These are phyloP conservation scores for Syngnathus acus DNA, from an alignment of 2,797 vertebrate genomes.

Conservation along the genomic window DNA sequence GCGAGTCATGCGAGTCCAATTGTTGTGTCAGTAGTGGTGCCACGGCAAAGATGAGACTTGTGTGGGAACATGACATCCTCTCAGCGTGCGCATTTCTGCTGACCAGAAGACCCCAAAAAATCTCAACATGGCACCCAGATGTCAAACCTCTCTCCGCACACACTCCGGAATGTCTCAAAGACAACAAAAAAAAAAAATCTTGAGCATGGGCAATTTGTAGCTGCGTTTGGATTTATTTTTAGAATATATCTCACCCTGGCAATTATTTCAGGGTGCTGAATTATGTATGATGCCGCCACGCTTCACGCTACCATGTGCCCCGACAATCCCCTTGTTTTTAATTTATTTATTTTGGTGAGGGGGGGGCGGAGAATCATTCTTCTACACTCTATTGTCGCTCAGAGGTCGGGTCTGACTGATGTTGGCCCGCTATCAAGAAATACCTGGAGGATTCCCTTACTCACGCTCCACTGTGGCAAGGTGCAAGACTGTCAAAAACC, in stretches of 20 bases:
- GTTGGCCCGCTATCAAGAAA: conserved; percentile 56
- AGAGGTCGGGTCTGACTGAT: conserved; percentile 59
- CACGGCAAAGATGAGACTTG: conserved; percentile 50
- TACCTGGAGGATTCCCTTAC: conserved; percentile 52
- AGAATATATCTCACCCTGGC: conserved; percentile 19
- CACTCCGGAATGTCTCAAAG: conserved; percentile 19
- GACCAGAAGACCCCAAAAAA: conserved; percentile 50
- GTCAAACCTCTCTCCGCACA: conserved; percentile 33
- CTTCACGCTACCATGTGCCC: conserved; percentile 17
- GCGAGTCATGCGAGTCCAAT: conserved; percentile 30
- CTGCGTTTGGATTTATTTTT: conserved; percentile 23
- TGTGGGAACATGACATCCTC: conserved; percentile 59
- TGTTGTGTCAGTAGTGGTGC: conserved; percentile 35
- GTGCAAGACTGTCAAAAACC: conserved; percentile 40
- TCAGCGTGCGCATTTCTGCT: conserved; percentile 48
- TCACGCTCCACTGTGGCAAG: conserved; percentile 51
- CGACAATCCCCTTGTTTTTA: conserved; percentile 26
- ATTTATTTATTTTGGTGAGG: conserved; percentile 3
- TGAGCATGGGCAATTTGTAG: conserved; percentile 17
- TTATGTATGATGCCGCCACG: conserved; percentile 18
- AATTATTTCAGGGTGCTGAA: conserved; percentile 20
- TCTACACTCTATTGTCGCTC: conserved; percentile 39
- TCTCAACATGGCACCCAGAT: conserved; percentile 58
- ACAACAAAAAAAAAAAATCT: conserved; percentile 8
- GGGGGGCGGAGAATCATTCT: conserved; percentile 4